Conservation (phyloP, 2,888 invertebrate genomes). For the Lithosia quadra region DNA sequence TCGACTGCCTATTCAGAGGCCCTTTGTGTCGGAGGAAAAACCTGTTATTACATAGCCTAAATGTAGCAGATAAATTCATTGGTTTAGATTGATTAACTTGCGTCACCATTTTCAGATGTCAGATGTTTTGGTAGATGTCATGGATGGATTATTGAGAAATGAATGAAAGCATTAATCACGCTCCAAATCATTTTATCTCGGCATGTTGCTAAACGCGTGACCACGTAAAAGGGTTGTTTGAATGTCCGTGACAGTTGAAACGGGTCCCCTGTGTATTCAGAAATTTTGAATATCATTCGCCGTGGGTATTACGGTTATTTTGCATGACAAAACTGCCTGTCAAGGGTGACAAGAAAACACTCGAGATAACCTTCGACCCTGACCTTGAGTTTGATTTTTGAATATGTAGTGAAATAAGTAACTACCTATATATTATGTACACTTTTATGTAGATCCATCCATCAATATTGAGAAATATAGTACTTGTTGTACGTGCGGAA, state of each 20-base stretch:
- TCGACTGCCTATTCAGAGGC: not conserved
- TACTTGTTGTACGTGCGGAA: too few relatives aligned
- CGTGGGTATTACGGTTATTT: not conserved
- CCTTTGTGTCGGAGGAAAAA: not conserved
- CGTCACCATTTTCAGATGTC: not conserved
- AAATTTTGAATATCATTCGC: not conserved
- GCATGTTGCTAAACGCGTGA: not conserved
- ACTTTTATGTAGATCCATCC: too few relatives aligned
- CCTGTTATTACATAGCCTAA: too few relatives aligned
- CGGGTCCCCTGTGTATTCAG: not conserved
- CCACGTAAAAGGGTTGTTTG: not conserved
- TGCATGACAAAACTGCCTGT: not conserved
- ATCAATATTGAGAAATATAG: too few relatives aligned
- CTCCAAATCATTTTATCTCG: not conserved
- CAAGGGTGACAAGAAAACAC: not conserved
- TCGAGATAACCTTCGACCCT: not conserved
- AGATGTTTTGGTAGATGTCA: not conserved
- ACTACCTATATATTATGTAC: not conserved
- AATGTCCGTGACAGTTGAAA: constrained; percentile 1
- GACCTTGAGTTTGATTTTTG: not conserved
- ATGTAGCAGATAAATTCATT: not conserved
- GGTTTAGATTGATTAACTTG: not conserved
- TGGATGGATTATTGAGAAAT: not conserved
- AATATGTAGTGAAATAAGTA: not conserved
- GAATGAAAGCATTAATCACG: not conserved